phyloP scores from a whole-genome alignment of 2,888 invertebrate genomes.

The Erannis defoliaria region DNA sequence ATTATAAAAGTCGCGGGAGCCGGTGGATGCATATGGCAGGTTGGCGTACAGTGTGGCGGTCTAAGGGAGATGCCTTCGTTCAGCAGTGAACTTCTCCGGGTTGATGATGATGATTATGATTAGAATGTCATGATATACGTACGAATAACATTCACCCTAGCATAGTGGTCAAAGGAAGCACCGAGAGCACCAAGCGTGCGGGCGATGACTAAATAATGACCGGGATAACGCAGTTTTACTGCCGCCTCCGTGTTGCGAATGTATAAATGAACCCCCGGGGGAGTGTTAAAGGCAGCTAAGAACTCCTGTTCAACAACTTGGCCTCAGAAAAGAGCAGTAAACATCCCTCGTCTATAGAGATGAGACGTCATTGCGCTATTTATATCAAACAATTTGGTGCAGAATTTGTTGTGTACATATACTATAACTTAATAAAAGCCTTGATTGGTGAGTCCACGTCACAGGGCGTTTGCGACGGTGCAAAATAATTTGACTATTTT shows the following conservation, averaged over 20 bases:
- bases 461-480: conserved; percentile 10
- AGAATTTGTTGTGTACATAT: conserved; percentile 52
- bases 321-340: conserved; percentile 81
- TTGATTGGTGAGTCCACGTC: conserved; percentile 16
- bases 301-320: conserved; percentile 83
- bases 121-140: no score
- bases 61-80: no score
- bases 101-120: no score
- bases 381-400: conserved; percentile 67
- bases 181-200: conserved; percentile 39
- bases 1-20: no score
- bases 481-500: conserved; percentile 26
- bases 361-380: conserved; percentile 77
- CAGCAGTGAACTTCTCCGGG: no score
- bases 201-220: conserved; percentile 87
- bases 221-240: conserved; percentile 86
- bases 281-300: conserved; percentile 85
- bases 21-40: no score
- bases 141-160: background rate
- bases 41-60: no score
- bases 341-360: conserved; percentile 72
- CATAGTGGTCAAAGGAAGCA: conserved; percentile 30
- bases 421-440: conserved; percentile 49
- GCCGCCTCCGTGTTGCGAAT: conserved; percentile 84
- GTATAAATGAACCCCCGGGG: conserved; percentile 85